Percentiles rank a stretch among this genome's conserved stretches.
Conservation (phyloP, 1,140 invertebrate species). For the Parapsyche elsis region DNA sequence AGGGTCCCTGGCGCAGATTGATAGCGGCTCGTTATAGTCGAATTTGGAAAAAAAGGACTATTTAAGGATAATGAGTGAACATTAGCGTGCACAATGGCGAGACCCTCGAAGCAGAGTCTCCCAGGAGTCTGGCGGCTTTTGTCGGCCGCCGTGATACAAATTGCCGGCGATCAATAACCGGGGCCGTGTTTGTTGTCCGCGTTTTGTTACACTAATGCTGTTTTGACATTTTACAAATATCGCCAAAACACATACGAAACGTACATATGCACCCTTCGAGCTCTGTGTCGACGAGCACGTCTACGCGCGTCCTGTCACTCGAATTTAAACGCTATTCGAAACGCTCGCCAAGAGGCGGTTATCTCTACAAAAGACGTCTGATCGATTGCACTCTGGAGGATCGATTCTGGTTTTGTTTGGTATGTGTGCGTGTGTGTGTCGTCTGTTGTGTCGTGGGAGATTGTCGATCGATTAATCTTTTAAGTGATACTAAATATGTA, state of each 20-base stretch:
- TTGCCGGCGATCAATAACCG: slow-evolving; percentile 53
- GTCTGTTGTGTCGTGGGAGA: no score
- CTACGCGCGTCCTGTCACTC: not conserved
- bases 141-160: slow-evolving; percentile 50
- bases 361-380: not conserved
- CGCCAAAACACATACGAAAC: not conserved
- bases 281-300: not conserved
- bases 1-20: slow-evolving; percentile 37
- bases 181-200: slow-evolving; percentile 42
- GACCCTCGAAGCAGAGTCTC: slow-evolving; percentile 32
- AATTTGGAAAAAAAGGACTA: slow-evolving; percentile 48
- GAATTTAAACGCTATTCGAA: no score
- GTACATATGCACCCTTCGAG: not conserved
- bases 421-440: no score
- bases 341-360: no score
- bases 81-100: slow-evolving; percentile 48
- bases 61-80: slow-evolving; percentile 53
- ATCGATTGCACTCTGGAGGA: not conserved
- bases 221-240: slow-evolving; percentile 56
- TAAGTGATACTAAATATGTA: no score
- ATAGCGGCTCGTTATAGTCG: slow-evolving; percentile 47
- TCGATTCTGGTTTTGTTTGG: no score
- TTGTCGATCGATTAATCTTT: no score
- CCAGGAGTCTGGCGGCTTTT: slow-evolving; percentile 24
- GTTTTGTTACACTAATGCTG: slow-evolving; percentile 47